Evolutionary conservation across 1,140 invertebrate genomes (phyloP), one percentile per base, ranked within the genome.

Genomic region (Orchesella cincta): DNA sequence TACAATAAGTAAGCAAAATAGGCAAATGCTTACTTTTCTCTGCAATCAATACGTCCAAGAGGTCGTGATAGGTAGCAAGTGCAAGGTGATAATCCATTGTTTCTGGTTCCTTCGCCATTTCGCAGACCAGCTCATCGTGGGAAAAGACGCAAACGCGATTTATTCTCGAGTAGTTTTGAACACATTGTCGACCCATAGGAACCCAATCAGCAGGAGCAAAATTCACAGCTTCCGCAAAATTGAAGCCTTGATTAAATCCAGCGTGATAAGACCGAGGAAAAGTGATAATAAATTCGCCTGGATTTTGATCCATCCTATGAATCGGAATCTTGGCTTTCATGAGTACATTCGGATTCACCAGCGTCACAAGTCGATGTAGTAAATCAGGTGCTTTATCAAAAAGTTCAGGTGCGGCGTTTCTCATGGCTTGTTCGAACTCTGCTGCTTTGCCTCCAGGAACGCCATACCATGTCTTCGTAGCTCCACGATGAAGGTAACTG

Each of bases 151-250:
- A 98, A 85, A 94, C 96, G 67, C 98, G 90, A 57, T 94, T 90
- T 75, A 98, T 87, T 82, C 92, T 91, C 0, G 96, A 95, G 87
- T 99, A 99, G 87, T 99, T 95, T 26, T 92, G 88, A 76, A 99
- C 92, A 86, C 97, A 99, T 73, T 94, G 91, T 67, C 98, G 90
- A 0, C 98, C 98, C 86, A 98, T 93, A 83, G 93, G 91, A 29
- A 99, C 92, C 98, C 98, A 99, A 87, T 99, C 98, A 75, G 97
- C 93, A 14, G 97, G 97, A 78, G 97, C 97, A 88, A 99, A 99
- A 87, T 99, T 99, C 14, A 99, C 98, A 64, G 98, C 98, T 87
- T 99, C 98, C 35, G 98, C 98, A 87, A 99, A 98, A 86, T 99
- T 99, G 83, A 98, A 98, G 31, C 98, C 98, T 86, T 99, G 97